Evolutionary conservation across 1,140 invertebrate genomes (phyloP).

Genomic region (Drosophila fuyamai): DNA sequence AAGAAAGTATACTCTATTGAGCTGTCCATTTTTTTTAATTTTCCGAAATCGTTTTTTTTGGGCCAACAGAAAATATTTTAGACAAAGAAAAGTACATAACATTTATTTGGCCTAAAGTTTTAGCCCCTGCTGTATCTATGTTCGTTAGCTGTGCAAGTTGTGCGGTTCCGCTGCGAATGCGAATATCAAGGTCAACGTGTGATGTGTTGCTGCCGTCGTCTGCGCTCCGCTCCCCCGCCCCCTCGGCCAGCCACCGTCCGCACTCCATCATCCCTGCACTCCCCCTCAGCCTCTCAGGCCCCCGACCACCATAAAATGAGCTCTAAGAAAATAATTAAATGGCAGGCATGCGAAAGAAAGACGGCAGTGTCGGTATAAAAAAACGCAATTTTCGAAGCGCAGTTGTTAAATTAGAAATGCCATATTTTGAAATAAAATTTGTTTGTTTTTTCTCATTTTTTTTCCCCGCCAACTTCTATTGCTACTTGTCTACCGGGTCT

Average conservation of each 20-base stretch:
- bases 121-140: slow-evolving; percentile 7
- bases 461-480: neutral
- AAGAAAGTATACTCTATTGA: neutral
- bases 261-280: slow-evolving; percentile 1
- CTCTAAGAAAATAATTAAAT: slow-evolving; percentile 79
- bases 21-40: too few species aligned
- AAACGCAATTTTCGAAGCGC: slow-evolving; percentile 76
- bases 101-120: neutral
- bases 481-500: slow-evolving; percentile 33
- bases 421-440: slow-evolving; percentile 62
- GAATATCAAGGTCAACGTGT: slow-evolving; percentile 83
- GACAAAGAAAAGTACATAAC: neutral
- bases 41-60: neutral
- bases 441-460: slow-evolving; percentile 14
- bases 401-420: slow-evolving; percentile 78
- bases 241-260: neutral
- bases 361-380: slow-evolving; percentile 16
- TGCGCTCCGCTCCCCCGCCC: slow-evolving; percentile 7
- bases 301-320: slow-evolving; percentile 44
- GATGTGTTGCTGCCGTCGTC: slow-evolving; percentile 58
- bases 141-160: slow-evolving; percentile 41
- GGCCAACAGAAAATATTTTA: too few species aligned
- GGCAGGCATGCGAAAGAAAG: slow-evolving; percentile 52
- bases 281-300: neutral
- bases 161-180: slow-evolving; percentile 81